Evolutionary conservation across 2,888 invertebrate species (phyloP).

Genomic region (Dascillus cervinus): DNA sequence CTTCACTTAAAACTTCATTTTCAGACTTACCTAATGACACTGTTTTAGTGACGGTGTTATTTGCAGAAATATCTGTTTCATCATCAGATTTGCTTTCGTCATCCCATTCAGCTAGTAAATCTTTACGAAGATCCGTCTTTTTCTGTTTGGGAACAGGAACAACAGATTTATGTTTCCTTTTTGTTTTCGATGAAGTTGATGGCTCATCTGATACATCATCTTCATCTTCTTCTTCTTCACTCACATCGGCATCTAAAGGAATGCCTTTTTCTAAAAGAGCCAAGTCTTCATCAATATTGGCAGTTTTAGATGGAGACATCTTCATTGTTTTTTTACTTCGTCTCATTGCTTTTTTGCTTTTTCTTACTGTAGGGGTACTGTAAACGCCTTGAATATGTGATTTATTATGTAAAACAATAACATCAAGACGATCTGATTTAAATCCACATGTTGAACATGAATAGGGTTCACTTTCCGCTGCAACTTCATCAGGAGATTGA

Average conservation of each 20-base stretch:
- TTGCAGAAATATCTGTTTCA: slow-evolving; percentile 12
- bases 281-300: slow-evolving; percentile 27
- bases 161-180: slow-evolving; percentile 6
- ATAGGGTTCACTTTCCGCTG: slow-evolving; percentile 16
- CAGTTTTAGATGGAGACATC: slow-evolving; percentile 22
- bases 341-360: slow-evolving; percentile 23
- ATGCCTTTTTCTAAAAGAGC: slow-evolving; percentile 25
- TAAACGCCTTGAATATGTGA: slow-evolving; percentile 51
- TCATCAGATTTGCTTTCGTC: slow-evolving; percentile 47
- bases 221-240: slow-evolving; percentile 10
- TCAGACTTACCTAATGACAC: too few species aligned
- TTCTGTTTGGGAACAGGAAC: slow-evolving; percentile 2
- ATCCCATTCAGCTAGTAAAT: slow-evolving; percentile 71
- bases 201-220: slow-evolving; percentile 15
- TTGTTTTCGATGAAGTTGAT: slow-evolving; percentile 30
- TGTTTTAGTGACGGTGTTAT: too few species aligned
- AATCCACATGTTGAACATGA: slow-evolving; percentile 40
- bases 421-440: slow-evolving; percentile 60
- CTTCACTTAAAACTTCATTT: slow-evolving; percentile 1
- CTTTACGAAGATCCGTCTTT: slow-evolving; percentile 52
- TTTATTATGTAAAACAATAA: slow-evolving; percentile 66
- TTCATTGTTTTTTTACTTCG: slow-evolving; percentile 15
- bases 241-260: slow-evolving; percentile 12
- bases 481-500: slow-evolving; percentile 45
- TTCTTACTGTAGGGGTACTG: slow-evolving; percentile 21